Evolutionary conservation across 1,140 invertebrate species (phyloP).

Genomic region (Thaumetopoea pityocampa): DNA sequence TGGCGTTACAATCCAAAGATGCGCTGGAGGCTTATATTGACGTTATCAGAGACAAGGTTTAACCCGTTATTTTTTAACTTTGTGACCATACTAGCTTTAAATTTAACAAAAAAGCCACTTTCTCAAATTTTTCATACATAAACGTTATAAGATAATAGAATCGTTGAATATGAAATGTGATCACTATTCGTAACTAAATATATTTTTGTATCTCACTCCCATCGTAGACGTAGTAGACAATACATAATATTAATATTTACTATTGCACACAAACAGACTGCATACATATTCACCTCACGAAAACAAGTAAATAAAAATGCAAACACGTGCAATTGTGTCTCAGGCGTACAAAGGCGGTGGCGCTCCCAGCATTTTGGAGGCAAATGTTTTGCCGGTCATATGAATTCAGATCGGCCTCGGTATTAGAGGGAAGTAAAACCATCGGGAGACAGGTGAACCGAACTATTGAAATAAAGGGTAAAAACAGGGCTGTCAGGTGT

Average conservation of each 20-base stretch:
- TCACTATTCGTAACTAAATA: background rate
- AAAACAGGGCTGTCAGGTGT: conserved; percentile 34
- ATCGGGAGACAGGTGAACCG: conserved; percentile 59
- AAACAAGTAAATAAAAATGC: conserved; percentile 71
- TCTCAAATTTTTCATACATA: too few relatives aligned
- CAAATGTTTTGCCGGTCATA: conserved; percentile 67
- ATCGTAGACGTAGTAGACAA: conserved; percentile 19
- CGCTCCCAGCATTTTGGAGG: conserved; percentile 44
- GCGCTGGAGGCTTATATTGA: too few relatives aligned
- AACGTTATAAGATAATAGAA: too few relatives aligned
- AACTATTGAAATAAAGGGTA: conserved; percentile 51
- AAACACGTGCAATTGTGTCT: conserved; percentile 67
- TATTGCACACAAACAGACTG: conserved; percentile 51
- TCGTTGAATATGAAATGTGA: too few relatives aligned
- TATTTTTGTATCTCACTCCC: conserved; percentile 7
- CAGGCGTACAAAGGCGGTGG: conserved; percentile 46
- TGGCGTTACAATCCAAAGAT: too few relatives aligned
- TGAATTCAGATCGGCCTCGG: conserved; percentile 66
- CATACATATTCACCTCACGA: conserved; percentile 66
- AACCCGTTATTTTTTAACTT: too few relatives aligned
- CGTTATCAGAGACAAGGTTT: too few relatives aligned
- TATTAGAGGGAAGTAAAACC: conserved; percentile 56
- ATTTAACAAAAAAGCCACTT: too few relatives aligned
- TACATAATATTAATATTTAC: conserved; percentile 52
- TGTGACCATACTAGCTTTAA: too few relatives aligned